A percentile compares a stretch with the other conserved stretches of the same genome.
phyloP scores from a whole-genome alignment of 2,888 invertebrate genomes.

The Xylota sylvarum region DNA sequence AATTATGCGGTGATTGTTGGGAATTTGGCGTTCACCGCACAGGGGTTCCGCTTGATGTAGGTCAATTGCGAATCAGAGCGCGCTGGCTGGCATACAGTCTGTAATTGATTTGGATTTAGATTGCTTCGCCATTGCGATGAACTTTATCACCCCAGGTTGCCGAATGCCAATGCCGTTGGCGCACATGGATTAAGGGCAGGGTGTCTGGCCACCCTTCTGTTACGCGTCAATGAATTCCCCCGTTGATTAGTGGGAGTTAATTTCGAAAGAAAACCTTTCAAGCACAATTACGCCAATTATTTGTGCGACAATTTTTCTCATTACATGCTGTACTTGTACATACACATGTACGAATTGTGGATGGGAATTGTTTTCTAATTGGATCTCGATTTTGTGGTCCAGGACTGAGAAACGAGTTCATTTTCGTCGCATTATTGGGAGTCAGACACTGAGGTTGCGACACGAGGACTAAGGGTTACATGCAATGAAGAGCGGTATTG shows the following conservation, averaged over 20 bases:
- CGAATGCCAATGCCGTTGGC: neutral
- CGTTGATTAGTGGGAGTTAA: conserved; percentile 37
- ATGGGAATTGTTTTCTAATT: conserved; percentile 25
- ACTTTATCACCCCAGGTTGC: neutral
- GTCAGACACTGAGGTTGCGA: neutral
- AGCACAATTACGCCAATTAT: conserved; percentile 19
- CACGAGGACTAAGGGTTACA: neutral
- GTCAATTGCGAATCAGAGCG: conserved; percentile 51
- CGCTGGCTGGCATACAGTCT: neutral
- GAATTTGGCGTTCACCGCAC: neutral
- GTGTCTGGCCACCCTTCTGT: neutral
- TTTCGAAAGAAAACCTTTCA: conserved; percentile 37
- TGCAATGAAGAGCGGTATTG: neutral
- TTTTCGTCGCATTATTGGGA: neutral
- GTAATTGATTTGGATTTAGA: conserved; percentile 35
- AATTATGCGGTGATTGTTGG: conserved; percentile 10
- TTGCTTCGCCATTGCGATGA: neutral
- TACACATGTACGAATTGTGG: conserved; percentile 9
- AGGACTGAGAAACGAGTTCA: neutral
- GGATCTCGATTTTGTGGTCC: conserved; percentile 7
- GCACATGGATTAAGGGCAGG: neutral
- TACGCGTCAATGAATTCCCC: conserved; percentile 14
- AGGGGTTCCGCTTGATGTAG: conserved; percentile 22
- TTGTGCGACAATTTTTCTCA: neutral
- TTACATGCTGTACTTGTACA: neutral